Evolutionary conservation across 1,140 invertebrate genomes (phyloP), one percentile per base, ranked within the genome.

Genomic region (Zelostemma sp.): DNA sequence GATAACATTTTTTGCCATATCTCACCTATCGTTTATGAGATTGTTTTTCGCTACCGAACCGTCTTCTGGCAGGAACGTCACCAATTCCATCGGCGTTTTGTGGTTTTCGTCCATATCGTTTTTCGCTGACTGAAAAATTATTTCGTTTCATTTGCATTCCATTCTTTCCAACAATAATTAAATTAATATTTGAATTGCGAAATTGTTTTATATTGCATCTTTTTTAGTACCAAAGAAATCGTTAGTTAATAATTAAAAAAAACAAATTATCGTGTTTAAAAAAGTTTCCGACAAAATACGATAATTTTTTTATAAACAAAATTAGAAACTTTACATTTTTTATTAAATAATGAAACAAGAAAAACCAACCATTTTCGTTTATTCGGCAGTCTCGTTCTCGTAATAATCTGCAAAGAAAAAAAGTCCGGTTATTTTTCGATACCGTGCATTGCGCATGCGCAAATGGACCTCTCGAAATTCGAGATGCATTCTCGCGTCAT

Each of bases 21-120:
- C 58, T 5, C 58, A 63, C 61, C 64, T 69, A 3, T 60, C 28
- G 5, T 46, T 16, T 14, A 69, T 35, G 17, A 56, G 18, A 12
- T 61, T 57, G 12, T 69, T 61, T 56, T 69, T 69, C 3, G 6
- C n/a, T 1, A 16, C 43, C 9, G 16, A 35, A 4, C 64, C 67
- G 14, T 68, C 59, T 3, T 49, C 28, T 9, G 65, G 53, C 19
- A 69, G 60, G 14, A 69, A 69, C 8, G 67, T 69, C n/a, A 63
- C 55, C 17, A 69, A 43, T 49, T 69, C 67, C 56, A 60, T 69
- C 35, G 50, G 60, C 16, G 17, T 1, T 53, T 41, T 63, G 35
- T 69, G 46, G 14, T 48, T 48, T 48, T 48, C 46, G 21, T 25
- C 21, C 21, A 25, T 4, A 3, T 25, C 21, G 21, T 25, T 25